phyloP scores from a whole-genome alignment of 2,113 vertebrate species.

The Vidua chalybeata region DNA sequence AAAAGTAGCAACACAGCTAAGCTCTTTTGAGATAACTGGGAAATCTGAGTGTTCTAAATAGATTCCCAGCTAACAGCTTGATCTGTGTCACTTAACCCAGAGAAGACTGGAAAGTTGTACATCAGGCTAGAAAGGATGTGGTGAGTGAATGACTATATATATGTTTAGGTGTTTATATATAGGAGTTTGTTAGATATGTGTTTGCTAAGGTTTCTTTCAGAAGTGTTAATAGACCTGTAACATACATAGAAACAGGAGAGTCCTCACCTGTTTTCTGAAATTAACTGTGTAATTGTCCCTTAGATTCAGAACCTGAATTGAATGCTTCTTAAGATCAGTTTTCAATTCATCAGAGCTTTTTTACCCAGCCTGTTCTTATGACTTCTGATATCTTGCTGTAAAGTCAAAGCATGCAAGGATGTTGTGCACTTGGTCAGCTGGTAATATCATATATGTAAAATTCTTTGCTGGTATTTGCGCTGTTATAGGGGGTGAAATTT shows the following conservation, averaged over 20 bases:
- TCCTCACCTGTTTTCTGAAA: background rate
- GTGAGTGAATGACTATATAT: background rate
- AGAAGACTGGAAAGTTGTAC: background rate
- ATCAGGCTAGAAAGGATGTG: background rate
- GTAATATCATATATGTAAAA: background rate
- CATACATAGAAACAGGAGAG: background rate
- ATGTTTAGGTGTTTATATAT: background rate
- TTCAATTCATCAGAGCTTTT: background rate
- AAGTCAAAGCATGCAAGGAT: background rate
- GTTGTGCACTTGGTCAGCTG: background rate
- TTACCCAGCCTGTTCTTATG: background rate
- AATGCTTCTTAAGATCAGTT: background rate
- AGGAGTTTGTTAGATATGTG: background rate
- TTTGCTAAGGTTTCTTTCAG: background rate
- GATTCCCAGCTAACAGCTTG: background rate
- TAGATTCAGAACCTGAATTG: background rate
- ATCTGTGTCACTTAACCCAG: background rate
- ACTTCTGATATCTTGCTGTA: background rate
- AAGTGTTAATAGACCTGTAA: background rate
- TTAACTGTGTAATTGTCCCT: background rate
- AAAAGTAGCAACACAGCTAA: background rate
- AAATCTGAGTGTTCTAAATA: background rate
- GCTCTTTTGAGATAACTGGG: background rate
- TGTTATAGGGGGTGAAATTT: slow-evolving; percentile 4
- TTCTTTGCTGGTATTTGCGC: background rate